A percentile compares a stretch with the other conserved stretches of the same genome.
phyloP scores from a whole-genome alignment of 1,140 invertebrate genomes.

The Drosophila orosa region DNA sequence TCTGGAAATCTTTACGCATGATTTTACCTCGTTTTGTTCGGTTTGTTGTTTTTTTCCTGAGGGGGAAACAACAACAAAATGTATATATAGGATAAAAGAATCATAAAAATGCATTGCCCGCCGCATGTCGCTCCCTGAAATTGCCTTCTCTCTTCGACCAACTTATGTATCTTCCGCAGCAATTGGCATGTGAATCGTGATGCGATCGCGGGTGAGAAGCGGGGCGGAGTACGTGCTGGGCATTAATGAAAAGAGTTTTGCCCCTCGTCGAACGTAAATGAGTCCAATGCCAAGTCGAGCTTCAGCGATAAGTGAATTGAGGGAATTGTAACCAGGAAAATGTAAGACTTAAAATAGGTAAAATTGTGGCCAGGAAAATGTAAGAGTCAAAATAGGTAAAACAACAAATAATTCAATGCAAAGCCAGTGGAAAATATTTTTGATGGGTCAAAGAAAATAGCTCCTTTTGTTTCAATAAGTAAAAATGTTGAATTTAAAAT shows the following conservation, averaged over 20 bases:
- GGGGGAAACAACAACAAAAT: slow-evolving; percentile 43
- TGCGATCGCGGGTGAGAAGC: slow-evolving; percentile 21
- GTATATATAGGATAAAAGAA: slow-evolving; percentile 54
- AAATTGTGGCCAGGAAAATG: neutral
- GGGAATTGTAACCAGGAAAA: neutral
- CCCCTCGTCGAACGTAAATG: slow-evolving; percentile 41
- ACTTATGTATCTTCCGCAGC: slow-evolving; percentile 24
- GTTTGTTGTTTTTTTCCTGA: slow-evolving; percentile 22
- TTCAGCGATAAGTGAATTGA: slow-evolving; percentile 11
- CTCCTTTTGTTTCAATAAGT: no score
- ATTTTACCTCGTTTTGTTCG: slow-evolving; percentile 67
- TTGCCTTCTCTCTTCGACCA: neutral
- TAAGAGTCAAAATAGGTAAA: neutral
- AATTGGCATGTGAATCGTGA: slow-evolving; percentile 59
- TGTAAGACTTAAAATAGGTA: neutral
- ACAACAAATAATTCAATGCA: neutral
- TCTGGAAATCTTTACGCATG: slow-evolving; percentile 74
- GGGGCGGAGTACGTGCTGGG: slow-evolving; percentile 54
- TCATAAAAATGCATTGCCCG: slow-evolving; percentile 49
- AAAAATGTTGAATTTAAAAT: no score
- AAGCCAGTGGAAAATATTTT: no score
- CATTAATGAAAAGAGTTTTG: slow-evolving; percentile 57
- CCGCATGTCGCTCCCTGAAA: slow-evolving; percentile 18
- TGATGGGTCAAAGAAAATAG: no score
- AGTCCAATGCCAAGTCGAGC: slow-evolving; percentile 64